Conservation (phyloP, 30 jellyfish, hydroid and myxozoan species). For the Euphysa ruthae region DNA sequence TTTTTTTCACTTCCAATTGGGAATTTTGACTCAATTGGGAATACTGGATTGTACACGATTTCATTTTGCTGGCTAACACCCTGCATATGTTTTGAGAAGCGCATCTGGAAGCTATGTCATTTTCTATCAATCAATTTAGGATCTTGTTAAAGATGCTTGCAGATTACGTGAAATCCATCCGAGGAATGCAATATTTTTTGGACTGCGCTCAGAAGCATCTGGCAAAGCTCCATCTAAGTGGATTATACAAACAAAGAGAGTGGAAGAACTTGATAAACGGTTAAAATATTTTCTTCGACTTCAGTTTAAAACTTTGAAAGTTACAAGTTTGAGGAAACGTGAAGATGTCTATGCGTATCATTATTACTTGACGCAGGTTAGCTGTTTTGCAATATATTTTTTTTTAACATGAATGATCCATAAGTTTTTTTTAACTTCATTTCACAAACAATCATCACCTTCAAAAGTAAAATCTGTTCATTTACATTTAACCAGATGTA, state of each 20-base stretch:
- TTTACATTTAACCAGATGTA: too few relatives aligned
- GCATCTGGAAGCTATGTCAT: too few relatives aligned
- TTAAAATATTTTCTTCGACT: not conserved
- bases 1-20: too few relatives aligned
- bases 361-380: constrained; percentile 20
- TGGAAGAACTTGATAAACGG: not conserved
- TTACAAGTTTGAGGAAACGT: constrained; percentile 2
- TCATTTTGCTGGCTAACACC: too few relatives aligned
- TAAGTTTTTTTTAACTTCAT: too few relatives aligned
- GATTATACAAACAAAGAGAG: constrained; percentile 13
- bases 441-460: too few relatives aligned
- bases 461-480: too few relatives aligned
- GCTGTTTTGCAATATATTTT: too few relatives aligned
- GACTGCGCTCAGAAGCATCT: constrained; percentile 1
- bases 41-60: too few relatives aligned
- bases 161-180: constrained; percentile 14
- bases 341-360: constrained; percentile 21
- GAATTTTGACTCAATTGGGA: too few relatives aligned
- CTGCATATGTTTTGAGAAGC: too few relatives aligned
- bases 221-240: constrained; percentile 4
- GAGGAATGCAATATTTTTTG: constrained; percentile 21
- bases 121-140: constrained; percentile 1
- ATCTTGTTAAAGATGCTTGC: constrained; percentile 25
- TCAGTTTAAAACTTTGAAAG: constrained; percentile 19
- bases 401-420: too few relatives aligned